Percentiles rank a stretch among this genome's conserved stretches.
phyloP scores from a whole-genome alignment of 2,888 invertebrate species.

The Hydrotaea diabolus region DNA sequence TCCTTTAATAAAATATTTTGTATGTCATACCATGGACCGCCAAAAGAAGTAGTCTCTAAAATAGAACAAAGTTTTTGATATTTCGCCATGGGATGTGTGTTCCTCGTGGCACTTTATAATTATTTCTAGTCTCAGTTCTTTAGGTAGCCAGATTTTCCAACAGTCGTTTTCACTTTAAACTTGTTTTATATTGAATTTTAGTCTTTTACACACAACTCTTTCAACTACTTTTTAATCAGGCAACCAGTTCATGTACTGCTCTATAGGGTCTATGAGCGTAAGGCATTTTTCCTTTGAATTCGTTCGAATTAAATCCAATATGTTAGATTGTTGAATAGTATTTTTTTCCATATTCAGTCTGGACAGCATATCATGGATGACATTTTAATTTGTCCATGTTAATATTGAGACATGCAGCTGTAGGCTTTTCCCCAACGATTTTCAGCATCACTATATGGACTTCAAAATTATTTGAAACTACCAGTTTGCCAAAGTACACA shows the following conservation, averaged over 20 bases:
- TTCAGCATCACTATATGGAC: no score
- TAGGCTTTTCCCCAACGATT: no score
- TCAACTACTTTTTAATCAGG: not conserved
- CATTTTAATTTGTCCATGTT: not conserved
- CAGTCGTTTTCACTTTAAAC: no score
- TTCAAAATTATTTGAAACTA: no score
- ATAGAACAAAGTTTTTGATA: not conserved
- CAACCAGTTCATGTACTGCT: not conserved
- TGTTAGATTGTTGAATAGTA: not conserved
- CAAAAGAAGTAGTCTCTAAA: not conserved
- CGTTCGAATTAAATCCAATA: no score
- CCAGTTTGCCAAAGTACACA: no score
- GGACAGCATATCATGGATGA: not conserved
- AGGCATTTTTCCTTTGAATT: no score
- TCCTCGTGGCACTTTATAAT: not conserved
- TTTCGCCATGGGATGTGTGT: conserved; percentile 2
- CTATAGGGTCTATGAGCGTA: no score
- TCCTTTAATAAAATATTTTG: not conserved
- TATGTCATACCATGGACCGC: not conserved
- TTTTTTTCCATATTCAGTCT: not conserved
- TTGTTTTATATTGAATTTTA: not conserved
- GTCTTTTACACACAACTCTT: not conserved
- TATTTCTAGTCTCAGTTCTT: not conserved
- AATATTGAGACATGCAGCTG: no score
- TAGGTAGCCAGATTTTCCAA: no score